These are phyloP conservation scores for Ecdyonurus torrentis DNA, from an alignment of 2,888 invertebrate species.

Conservation along the genomic window DNA sequence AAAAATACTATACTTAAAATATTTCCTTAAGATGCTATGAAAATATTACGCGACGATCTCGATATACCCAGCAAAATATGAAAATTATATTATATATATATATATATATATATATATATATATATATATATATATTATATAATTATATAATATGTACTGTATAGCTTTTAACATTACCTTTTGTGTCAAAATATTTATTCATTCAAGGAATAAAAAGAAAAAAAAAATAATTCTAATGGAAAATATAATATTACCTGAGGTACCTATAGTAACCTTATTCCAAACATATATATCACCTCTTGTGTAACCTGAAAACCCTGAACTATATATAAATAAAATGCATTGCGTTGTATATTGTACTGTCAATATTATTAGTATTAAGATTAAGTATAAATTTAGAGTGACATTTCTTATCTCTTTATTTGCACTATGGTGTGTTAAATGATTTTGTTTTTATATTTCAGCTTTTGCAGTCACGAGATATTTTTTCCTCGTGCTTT, in stretches of 20 bases:
- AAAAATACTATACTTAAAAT: too few species aligned
- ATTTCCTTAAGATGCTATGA: too few species aligned
- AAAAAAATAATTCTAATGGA: not conserved
- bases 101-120: not conserved
- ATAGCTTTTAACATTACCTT: not conserved
- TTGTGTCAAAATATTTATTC: not conserved
- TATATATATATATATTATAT: not conserved
- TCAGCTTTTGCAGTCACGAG: too few species aligned
- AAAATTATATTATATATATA: not conserved
- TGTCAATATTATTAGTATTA: not conserved
- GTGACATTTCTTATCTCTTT: not conserved
- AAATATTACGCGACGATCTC: too few species aligned
- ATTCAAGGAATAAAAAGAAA: not conserved
- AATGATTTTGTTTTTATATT: not conserved
- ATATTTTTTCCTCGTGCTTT: too few species aligned
- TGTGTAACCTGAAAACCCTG: not conserved
- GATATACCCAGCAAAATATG: too few species aligned
- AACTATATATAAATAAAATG: not conserved
- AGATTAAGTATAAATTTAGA: not conserved
- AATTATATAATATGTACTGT: not conserved
- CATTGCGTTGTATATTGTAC: not conserved
- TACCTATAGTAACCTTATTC: not conserved
- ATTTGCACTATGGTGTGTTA: not conserved
- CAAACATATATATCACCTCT: not conserved
- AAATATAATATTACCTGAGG: not conserved